Evolutionary conservation across 2,113 vertebrate species (phyloP).

Genomic region (Bufo gargarizans): DNA sequence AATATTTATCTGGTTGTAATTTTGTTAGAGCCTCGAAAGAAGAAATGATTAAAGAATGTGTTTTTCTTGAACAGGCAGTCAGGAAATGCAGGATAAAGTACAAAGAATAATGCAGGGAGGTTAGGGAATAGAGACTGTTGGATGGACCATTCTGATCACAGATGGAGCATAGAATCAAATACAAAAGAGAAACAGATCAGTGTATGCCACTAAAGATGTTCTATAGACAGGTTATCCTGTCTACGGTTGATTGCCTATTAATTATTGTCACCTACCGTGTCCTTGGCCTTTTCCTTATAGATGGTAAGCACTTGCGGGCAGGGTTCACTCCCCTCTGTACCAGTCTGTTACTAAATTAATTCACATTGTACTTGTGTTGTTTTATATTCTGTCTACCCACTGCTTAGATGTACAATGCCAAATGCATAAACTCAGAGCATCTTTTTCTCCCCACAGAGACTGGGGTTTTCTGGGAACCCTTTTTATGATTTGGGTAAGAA

Average conservation of each 20-base stretch:
- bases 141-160: not conserved
- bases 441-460: too few species aligned
- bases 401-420: too few species aligned
- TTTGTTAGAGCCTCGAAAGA: constrained; percentile 9
- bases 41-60: constrained; percentile 4
- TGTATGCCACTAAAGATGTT: not conserved
- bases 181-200: not conserved
- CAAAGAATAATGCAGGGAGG: not conserved
- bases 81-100: constrained; percentile 7
- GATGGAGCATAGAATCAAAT: not conserved
- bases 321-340: too few species aligned
- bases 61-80: not conserved
- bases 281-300: too few species aligned
- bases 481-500: too few species aligned
- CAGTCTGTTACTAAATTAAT: too few species aligned
- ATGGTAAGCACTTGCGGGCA: too few species aligned
- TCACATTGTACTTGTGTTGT: too few species aligned
- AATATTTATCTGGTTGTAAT: constrained; percentile 38
- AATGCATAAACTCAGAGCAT: too few species aligned
- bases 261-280: too few species aligned
- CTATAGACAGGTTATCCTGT: not conserved
- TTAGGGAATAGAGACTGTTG: not conserved
- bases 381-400: too few species aligned
- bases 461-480: too few species aligned
- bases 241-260: not conserved